These are phyloP conservation scores for Halictus ligatus DNA, from an alignment of 2,888 invertebrate species.

Conservation along the genomic window DNA sequence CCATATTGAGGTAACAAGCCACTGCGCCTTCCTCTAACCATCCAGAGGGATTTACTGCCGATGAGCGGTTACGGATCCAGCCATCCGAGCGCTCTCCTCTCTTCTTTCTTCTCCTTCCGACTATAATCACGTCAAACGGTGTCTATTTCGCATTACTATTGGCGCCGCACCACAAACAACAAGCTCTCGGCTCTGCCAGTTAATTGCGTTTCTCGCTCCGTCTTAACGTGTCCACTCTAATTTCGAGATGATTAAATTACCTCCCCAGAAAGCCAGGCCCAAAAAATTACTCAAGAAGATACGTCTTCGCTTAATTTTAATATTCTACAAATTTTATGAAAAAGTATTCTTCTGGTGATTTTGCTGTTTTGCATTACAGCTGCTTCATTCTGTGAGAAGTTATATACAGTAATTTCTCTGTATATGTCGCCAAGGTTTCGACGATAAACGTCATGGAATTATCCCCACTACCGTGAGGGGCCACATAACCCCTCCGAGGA, in stretches of 20 bases:
- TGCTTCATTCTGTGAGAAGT: no score
- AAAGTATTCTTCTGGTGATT: no score
- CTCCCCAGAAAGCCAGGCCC: background rate
- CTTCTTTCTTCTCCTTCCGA: conserved; percentile 22
- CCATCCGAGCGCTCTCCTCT: conserved; percentile 38
- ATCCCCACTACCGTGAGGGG: no score
- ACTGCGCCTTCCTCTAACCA: conserved; percentile 80
- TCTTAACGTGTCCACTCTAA: background rate
- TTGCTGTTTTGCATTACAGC: no score
- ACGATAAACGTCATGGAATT: no score
- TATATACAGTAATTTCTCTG: no score
- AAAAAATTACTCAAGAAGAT: background rate
- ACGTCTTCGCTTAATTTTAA: no score
- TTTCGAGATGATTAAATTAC: background rate
- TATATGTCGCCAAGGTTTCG: no score
- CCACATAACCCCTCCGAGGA: no score
- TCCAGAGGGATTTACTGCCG: conserved; percentile 77
- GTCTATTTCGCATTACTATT: conserved; percentile 47
- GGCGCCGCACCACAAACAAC: conserved; percentile 28
- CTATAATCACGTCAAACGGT: conserved; percentile 50
- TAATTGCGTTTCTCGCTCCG: background rate
- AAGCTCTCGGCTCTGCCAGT: background rate
- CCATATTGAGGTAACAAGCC: conserved; percentile 77
- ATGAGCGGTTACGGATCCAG: conserved; percentile 49
- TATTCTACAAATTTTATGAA: no score